A percentile compares a stretch with the other conserved stretches of the same genome.
Conservation (phyloP, 2,797 vertebrate genomes). For the Zonotrichia albicollis region DNA sequence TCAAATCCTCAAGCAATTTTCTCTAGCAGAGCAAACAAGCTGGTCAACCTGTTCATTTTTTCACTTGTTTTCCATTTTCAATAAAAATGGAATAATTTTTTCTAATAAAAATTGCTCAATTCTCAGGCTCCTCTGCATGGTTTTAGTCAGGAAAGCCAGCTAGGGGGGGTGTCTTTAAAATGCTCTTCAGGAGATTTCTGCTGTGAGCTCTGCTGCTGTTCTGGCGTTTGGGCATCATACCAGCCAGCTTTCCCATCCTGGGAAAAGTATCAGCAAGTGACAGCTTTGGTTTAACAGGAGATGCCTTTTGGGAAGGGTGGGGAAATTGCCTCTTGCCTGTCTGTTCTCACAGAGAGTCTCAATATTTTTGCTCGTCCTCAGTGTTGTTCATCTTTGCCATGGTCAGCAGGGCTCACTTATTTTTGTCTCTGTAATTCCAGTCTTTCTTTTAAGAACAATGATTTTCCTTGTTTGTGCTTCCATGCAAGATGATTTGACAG, state of each 20-base stretch:
- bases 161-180: neutral
- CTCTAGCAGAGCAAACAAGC: neutral
- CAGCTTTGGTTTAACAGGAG: neutral
- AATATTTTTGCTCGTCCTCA: accelerated
- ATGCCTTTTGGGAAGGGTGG: neutral
- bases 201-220: neutral
- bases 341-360: neutral
- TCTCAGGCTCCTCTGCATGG: neutral
- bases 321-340: neutral
- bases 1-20: neutral
- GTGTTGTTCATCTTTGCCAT: neutral
- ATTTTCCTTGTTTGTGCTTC: neutral
- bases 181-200: neutral
- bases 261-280: neutral
- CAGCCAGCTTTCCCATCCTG: neutral
- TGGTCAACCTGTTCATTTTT: neutral
- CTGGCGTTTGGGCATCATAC: neutral
- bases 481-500: neutral
- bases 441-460: neutral
- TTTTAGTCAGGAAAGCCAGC: neutral
- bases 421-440: neutral
- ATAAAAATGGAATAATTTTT: accelerated
- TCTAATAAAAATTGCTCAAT: neutral
- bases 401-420: neutral
- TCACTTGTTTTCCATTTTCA: neutral